phyloP scores from a whole-genome alignment of 2,888 invertebrate species.

The Esperia sulphurella region DNA sequence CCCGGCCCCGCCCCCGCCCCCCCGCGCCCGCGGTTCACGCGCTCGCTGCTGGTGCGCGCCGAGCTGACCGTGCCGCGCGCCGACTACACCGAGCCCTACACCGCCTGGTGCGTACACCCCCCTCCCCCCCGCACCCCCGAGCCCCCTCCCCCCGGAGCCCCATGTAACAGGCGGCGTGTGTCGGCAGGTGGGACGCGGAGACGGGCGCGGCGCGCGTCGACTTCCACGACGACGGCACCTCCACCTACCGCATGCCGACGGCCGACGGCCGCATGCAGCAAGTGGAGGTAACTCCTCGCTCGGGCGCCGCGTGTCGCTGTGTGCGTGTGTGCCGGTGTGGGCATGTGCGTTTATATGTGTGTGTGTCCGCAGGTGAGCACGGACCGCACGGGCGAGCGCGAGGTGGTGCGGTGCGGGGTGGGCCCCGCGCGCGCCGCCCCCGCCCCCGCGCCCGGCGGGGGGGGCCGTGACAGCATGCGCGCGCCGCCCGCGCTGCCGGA shows the following conservation, averaged over 20 bases:
- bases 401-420: slow-evolving; percentile 39
- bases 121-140: neutral
- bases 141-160: neutral
- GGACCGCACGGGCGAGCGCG: slow-evolving; percentile 40
- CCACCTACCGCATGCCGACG: slow-evolving; percentile 37
- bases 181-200: slow-evolving; percentile 50
- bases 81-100: slow-evolving; percentile 53
- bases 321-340: neutral
- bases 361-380: slow-evolving; percentile 32
- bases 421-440: slow-evolving; percentile 22
- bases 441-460: no score
- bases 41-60: slow-evolving; percentile 39
- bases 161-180: neutral
- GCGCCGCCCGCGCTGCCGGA: slow-evolving; percentile 51
- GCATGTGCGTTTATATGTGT: neutral
- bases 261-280: slow-evolving; percentile 38
- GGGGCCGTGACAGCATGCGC: no score
- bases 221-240: slow-evolving; percentile 48
- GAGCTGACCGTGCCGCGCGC: slow-evolving; percentile 47
- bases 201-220: slow-evolving; percentile 50
- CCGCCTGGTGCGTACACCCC: slow-evolving; percentile 33
- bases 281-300: slow-evolving; percentile 30
- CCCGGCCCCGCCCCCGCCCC: slow-evolving; percentile 10
- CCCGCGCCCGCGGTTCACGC: slow-evolving; percentile 38
- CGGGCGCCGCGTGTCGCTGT: neutral